Evolutionary conservation across 2,888 invertebrate genomes (phyloP), one percentile per base, ranked within the genome.

Genomic region (Agrotis exclamationis): DNA sequence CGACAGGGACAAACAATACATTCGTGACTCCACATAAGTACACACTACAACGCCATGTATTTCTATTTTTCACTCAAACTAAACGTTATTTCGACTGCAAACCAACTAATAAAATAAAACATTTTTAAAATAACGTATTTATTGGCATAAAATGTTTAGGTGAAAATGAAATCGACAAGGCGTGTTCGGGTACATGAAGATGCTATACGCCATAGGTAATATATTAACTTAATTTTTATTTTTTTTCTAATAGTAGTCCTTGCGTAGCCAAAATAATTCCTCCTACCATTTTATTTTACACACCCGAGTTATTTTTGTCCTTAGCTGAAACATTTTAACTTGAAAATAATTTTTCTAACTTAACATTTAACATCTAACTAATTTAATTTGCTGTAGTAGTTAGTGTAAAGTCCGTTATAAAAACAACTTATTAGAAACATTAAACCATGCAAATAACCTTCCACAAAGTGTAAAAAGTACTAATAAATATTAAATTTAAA

Each of bases 121-220:
- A 65, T 63, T 63, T 54, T 70, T 66, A 70, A 79, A 84, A 75
- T 71, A 80, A 75, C 75, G 79, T 92, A 93, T 89, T 93, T 84
- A 92, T 95, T 95, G 95, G 93, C 94, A 94, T 95, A 91, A 93
- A 93, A 96, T 96, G 95, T 95, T 95, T 92, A 96, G 96, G 96
- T 96, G 95, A 95, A 92, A 95, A 96, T 96, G 96, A 95, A 96
- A 95, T 92, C 96, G 89, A 90, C 95, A 93, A 95, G 96, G 96
- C 96, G 96, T 90, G 96, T 96, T 91, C 96, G 96, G 90, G 96
- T 96, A 92, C 96, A 95, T 92, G 96, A 96, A 94, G 96, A 96
- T 93, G 96, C 95, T 92, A 95, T 96, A 90, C 95, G 95, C 90
- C 95, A 96, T 96, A 96, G 96, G 96, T 96, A 96, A 96, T 94